Percentiles rank a stretch among this genome's conserved stretches.
These are phyloP conservation scores for Typhlomys cinereus DNA, from an alignment of 2,113 vertebrate genomes.

Conservation along the genomic window DNA sequence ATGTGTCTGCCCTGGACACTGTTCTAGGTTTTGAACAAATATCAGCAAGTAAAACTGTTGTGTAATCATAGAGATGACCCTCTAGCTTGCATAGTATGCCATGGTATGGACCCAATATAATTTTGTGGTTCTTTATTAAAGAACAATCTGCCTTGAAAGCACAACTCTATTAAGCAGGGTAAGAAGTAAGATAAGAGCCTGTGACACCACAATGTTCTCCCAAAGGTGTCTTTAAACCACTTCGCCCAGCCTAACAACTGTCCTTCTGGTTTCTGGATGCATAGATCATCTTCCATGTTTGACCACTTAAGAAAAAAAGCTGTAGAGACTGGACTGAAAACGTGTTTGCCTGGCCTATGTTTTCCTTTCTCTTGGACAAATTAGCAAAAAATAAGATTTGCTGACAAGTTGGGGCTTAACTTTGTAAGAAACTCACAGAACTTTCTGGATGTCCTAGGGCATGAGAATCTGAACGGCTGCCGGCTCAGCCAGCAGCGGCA, in stretches of 20 bases:
- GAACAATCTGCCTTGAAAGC: background rate
- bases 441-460: background rate
- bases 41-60: background rate
- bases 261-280: background rate
- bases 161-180: background rate
- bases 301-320: background rate
- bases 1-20: background rate
- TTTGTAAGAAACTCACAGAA: background rate
- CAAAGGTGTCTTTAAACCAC: background rate
- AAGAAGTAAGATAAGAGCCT: background rate
- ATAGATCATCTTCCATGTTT: background rate
- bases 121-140: background rate
- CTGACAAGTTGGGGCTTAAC: background rate
- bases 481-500: background rate
- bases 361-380: background rate
- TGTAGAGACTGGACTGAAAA: background rate
- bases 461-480: background rate
- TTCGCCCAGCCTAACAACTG: accelerated
- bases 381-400: background rate
- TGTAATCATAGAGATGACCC: background rate
- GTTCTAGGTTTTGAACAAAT: background rate
- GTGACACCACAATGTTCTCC: background rate
- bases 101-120: background rate
- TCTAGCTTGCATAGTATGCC: background rate
- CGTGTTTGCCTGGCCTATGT: background rate